A percentile compares a stretch with the other conserved stretches of the same genome.
phyloP scores from a whole-genome alignment of 1,140 invertebrate genomes.

The Zaprionus inermis region DNA sequence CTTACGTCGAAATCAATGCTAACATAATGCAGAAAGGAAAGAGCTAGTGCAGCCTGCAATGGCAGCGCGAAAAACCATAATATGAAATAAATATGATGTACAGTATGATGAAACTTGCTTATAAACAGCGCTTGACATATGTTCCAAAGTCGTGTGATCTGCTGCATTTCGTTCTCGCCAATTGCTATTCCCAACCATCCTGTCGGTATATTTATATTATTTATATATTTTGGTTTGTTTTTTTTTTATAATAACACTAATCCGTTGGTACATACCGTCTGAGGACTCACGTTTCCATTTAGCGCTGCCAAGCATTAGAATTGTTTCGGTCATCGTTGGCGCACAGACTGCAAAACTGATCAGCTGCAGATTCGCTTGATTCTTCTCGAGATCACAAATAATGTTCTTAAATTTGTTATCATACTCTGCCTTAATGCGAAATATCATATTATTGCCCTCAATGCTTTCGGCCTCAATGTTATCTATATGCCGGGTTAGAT shows the following conservation, averaged over 20 bases:
- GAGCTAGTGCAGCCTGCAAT: background rate
- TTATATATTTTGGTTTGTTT: too few species aligned
- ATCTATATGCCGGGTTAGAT: conserved; percentile 7
- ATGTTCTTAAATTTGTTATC: conserved; percentile 13
- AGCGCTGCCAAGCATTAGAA: conserved; percentile 51
- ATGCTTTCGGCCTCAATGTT: conserved; percentile 8
- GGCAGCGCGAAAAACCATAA: background rate
- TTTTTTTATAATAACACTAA: too few species aligned
- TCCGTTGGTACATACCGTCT: background rate
- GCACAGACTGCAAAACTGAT: conserved; percentile 94
- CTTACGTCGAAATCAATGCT: background rate
- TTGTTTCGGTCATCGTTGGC: conserved; percentile 95
- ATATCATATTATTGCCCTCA: conserved; percentile 29
- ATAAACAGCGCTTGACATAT: background rate
- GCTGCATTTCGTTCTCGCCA: background rate
- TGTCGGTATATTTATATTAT: background rate
- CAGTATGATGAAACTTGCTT: background rate
- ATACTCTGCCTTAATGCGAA: conserved; percentile 32
- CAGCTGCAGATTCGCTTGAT: conserved; percentile 73
- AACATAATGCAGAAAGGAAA: background rate
- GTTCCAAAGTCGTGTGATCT: background rate
- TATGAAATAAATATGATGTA: background rate
- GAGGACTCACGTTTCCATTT: background rate
- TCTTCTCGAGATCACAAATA: conserved; percentile 38
- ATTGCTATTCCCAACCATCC: background rate